A percentile compares a stretch with the other conserved stretches of the same genome.
Conservation (phyloP, 2,113 vertebrate genomes). For the Coryphaenoides rupestris region DNA sequence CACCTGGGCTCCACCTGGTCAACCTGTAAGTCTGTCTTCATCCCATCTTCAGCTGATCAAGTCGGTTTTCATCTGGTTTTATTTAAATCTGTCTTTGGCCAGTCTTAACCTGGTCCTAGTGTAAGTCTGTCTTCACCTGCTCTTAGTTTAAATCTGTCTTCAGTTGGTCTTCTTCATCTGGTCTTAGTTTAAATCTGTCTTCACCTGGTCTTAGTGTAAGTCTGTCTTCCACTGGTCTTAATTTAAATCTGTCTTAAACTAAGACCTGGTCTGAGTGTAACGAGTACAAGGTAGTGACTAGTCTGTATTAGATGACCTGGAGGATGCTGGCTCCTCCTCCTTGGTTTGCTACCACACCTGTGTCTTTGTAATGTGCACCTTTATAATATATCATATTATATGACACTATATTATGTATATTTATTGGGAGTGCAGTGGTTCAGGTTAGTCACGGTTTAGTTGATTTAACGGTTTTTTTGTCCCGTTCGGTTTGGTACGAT, state of each 20-base stretch:
- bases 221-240: slow-evolving; percentile 14
- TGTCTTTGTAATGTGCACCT: neutral
- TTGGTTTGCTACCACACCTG: neutral
- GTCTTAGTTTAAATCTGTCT: slow-evolving; percentile 45
- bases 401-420: no score
- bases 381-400: no score
- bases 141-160: slow-evolving; percentile 47
- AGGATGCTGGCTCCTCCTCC: no score
- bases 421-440: no score
- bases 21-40: no score
- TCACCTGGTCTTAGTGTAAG: slow-evolving; percentile 51
- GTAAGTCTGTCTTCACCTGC: slow-evolving; percentile 58
- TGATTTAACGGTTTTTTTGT: no score
- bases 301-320: no score
- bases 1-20: no score
- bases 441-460: no score
- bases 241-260: neutral
- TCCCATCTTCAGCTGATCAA: slow-evolving; percentile 50
- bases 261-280: neutral
- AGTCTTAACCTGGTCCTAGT: slow-evolving; percentile 26
- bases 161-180: slow-evolving; percentile 39
- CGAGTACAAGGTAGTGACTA: no score
- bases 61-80: no score
- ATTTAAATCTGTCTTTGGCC: slow-evolving; percentile 52
- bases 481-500: neutral